Evolutionary conservation across 2,113 vertebrate genomes (phyloP), one percentile per base, ranked within the genome.

Genomic region (Pholis gunnellus): DNA sequence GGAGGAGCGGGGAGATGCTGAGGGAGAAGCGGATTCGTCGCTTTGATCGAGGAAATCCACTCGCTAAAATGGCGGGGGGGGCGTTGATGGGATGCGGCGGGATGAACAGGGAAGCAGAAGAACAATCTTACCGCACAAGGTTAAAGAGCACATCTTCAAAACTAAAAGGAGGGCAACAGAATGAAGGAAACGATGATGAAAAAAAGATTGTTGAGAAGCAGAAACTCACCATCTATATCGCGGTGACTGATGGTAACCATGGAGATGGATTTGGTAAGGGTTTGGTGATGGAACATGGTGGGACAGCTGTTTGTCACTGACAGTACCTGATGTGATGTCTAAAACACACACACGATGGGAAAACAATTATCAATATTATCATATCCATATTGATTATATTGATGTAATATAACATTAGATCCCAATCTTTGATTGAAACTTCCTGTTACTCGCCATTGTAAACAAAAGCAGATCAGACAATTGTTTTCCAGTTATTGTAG

Each of bases 221-320:
- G 17, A 66, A 91, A 96, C 97, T 97, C 90, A 98, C 97, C 95
- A 80, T 98, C 97, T 27, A 95, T 69, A 40, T 94, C 95, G 14
- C 94, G 93, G 46, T 96, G 96, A 89, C 89, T 95, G 91, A 98
- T 97, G 64, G 97, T 90, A 78, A 96, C 94, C 84, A 98, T 93
- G 13, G 97, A 99, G 91, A 97, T 86, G 48, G 97, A 98, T 88
- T 99, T 98, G 83, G 96, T 97, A 92, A 98, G 78, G 94, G 96
- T 86, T 95, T 96, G 80, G 92, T 96, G 93, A 95, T 72, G 89
- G 2, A 95, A 94, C 90, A 95, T 91, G 73, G 92, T 91, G 76
- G 83, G 67, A 64, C 95, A 95, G 89, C 89, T 92, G 89, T 93
- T 77, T 56, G 75, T 85, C 72, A 77, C 38, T 17, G 90, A 75